These are phyloP conservation scores for Myotis planiceps DNA, from an alignment of 2,797 vertebrate species.

Conservation along the genomic window DNA sequence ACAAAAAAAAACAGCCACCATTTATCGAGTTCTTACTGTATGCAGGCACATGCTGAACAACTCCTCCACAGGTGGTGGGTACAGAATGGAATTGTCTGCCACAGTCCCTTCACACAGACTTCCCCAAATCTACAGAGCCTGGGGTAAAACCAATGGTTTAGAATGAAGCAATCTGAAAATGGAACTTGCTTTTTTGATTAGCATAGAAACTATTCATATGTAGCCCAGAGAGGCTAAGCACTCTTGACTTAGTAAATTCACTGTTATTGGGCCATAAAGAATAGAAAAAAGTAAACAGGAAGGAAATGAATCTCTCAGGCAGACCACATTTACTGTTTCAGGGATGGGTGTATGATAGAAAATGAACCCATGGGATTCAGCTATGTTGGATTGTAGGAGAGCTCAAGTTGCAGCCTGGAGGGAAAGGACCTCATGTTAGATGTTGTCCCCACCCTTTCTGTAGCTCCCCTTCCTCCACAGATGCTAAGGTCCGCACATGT, in stretches of 20 bases:
- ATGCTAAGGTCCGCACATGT: background rate
- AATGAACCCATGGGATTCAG: slow-evolving; percentile 12
- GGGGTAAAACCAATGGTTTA: background rate
- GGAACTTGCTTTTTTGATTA: background rate
- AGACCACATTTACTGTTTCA: slow-evolving; percentile 8
- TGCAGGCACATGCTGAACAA: background rate
- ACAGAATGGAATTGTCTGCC: too few species aligned
- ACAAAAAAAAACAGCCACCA: background rate
- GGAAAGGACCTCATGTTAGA: background rate
- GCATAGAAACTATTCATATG: background rate
- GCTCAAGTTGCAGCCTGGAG: background rate
- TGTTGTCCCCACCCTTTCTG: background rate
- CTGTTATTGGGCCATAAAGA: background rate
- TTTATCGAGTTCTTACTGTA: background rate
- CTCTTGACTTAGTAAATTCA: background rate
- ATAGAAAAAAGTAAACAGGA: slow-evolving; percentile 22
- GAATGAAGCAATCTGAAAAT: slow-evolving; percentile 10
- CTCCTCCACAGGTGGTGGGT: background rate
- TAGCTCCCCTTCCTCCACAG: background rate
- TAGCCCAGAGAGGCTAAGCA: background rate
- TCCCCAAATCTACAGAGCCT: background rate
- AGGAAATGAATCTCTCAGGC: background rate
- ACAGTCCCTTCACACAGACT: background rate
- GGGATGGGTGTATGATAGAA: background rate
- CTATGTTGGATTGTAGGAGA: background rate